Conservation (phyloP, 2,113 vertebrate species). For the Alces alces region DNA sequence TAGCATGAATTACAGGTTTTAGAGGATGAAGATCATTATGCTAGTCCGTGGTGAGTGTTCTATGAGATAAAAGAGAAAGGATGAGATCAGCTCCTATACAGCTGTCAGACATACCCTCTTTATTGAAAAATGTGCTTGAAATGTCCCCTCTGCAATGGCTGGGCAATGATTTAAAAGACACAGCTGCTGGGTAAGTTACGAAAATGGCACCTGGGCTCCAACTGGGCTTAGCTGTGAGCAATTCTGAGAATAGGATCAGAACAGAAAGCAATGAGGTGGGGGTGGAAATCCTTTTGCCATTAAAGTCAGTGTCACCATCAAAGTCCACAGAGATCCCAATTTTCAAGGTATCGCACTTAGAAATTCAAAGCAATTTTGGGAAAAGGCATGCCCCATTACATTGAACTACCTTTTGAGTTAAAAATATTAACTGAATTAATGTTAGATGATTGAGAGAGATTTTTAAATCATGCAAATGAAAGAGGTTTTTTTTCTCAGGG, state of each 20-base stretch:
- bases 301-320: slow-evolving; percentile 63
- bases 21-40: slow-evolving; percentile 32
- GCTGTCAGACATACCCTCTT: slow-evolving; percentile 58
- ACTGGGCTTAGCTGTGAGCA: slow-evolving; percentile 69
- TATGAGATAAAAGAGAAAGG: slow-evolving; percentile 64
- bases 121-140: slow-evolving; percentile 68
- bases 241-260: slow-evolving; percentile 52
- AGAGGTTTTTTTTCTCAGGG: slow-evolving; percentile 62
- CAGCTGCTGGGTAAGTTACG: slow-evolving; percentile 64
- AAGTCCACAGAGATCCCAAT: slow-evolving; percentile 14
- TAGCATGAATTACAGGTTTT: slow-evolving; percentile 40
- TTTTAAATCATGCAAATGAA: slow-evolving; percentile 73
- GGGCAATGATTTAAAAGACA: slow-evolving; percentile 64
- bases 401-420: slow-evolving; percentile 58
- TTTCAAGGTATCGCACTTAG: slow-evolving; percentile 53
- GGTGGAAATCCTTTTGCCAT: slow-evolving; percentile 28
- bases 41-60: slow-evolving; percentile 50
- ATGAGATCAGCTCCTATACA: slow-evolving; percentile 57
- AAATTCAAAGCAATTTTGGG: slow-evolving; percentile 64
- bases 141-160: slow-evolving; percentile 37
- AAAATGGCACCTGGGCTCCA: slow-evolving; percentile 71
- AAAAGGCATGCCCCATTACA: slow-evolving; percentile 39
- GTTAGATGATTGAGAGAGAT: slow-evolving; percentile 62
- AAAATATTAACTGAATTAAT: slow-evolving; percentile 67
- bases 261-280: slow-evolving; percentile 27